Conservation (phyloP, 2,888 invertebrate species). For the Xanthorhoe designata region DNA sequence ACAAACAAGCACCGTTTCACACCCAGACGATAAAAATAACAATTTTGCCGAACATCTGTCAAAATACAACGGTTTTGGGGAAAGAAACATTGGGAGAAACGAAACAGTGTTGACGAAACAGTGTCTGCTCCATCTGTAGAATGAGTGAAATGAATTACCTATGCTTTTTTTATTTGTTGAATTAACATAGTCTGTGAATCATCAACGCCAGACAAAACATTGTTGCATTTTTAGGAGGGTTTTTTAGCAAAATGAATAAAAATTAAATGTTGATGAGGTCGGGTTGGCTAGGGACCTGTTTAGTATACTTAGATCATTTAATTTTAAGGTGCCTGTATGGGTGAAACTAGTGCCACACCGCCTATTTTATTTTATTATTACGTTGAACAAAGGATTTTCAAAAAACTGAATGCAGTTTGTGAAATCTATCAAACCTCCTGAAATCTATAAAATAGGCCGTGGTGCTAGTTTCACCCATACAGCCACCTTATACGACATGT, state of each 20-base stretch:
- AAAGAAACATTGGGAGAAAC: slow-evolving; percentile 20
- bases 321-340: too few relatives aligned
- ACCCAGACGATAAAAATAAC: slow-evolving; percentile 62
- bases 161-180: neutral
- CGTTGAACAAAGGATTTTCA: too few relatives aligned
- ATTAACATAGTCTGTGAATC: neutral
- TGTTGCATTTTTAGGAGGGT: neutral
- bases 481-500: too few relatives aligned
- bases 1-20: slow-evolving; percentile 56
- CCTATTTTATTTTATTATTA: too few relatives aligned
- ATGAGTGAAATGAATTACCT: slow-evolving; percentile 16
- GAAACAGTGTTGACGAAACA: neutral
- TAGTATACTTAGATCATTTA: too few relatives aligned
- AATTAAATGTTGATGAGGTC: neutral
- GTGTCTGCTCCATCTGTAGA: neutral
- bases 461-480: too few relatives aligned
- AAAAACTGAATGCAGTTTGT: too few relatives aligned
- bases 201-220: neutral
- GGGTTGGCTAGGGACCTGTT: neutral
- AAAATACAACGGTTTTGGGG: slow-evolving; percentile 53
- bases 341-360: too few relatives aligned
- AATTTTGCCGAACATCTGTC: slow-evolving; percentile 67
- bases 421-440: too few relatives aligned
- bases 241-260: neutral
- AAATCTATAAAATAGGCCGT: too few relatives aligned